A percentile compares a stretch with the other conserved stretches of the same genome.
Conservation (phyloP, 2,797 vertebrate species). For the Sylvilagus floridanus region DNA sequence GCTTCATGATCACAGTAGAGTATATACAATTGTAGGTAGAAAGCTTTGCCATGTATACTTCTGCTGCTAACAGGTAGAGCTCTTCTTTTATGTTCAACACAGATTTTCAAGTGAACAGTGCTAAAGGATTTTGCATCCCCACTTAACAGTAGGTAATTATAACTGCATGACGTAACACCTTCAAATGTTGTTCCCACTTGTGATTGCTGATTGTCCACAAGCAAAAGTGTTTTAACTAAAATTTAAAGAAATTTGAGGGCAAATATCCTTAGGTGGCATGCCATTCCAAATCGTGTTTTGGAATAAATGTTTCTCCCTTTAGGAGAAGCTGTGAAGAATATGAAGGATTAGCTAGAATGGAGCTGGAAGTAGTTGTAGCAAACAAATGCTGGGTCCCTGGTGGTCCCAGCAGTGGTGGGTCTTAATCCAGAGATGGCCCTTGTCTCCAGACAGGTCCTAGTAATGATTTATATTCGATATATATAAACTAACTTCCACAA, state of each 20-base stretch:
- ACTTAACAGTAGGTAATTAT: background rate
- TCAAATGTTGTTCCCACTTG: background rate
- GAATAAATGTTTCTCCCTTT: background rate
- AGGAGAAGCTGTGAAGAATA: background rate
- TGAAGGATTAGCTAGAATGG: background rate
- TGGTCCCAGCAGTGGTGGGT: fast-evolving
- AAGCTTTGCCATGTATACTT: background rate
- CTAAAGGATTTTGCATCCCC: background rate
- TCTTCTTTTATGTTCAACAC: background rate
- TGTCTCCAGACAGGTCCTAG: background rate
- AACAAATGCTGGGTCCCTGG: background rate
- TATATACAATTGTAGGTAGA: background rate
- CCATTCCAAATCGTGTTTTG: background rate
- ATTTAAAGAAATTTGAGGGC: background rate
- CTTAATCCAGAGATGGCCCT: no score
- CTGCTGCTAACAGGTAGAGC: background rate
- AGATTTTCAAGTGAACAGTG: background rate
- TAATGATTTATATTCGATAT: background rate
- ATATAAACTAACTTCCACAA: no score
- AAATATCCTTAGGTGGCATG: background rate
- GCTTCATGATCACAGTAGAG: background rate
- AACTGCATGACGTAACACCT: background rate
- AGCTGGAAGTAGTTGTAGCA: background rate
- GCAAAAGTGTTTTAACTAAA: background rate
- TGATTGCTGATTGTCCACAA: background rate